Evolutionary conservation across 2,797 vertebrate species (phyloP).

Genomic region (Poeciliopsis presidionis): DNA sequence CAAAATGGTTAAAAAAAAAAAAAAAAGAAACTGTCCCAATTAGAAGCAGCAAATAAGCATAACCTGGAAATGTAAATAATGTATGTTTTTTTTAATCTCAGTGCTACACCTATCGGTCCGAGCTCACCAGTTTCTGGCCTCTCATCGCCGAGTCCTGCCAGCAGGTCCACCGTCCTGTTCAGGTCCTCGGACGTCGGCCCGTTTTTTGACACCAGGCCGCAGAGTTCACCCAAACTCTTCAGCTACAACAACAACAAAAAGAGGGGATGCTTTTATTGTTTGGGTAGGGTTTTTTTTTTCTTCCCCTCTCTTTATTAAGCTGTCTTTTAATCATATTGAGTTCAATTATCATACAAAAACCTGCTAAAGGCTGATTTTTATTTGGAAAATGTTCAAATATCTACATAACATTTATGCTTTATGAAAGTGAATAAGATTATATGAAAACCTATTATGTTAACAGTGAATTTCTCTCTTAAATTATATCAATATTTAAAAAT

Average conservation of each 20-base stretch:
- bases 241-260: conserved; percentile 74
- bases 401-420: not conserved
- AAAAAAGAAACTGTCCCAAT: not conserved
- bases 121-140: conserved; percentile 91
- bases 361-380: not conserved
- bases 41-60: not conserved
- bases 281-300: not conserved
- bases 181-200: conserved; percentile 94
- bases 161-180: conserved; percentile 93
- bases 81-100: not conserved
- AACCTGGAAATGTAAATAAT: not conserved
- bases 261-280: not conserved
- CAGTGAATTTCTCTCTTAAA: not conserved
- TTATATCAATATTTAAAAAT: no score
- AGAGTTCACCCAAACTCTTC: conserved; percentile 92
- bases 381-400: not conserved
- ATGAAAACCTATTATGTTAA: not conserved
- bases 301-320: not conserved
- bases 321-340: not conserved
- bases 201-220: conserved; percentile 91
- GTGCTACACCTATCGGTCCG: not conserved
- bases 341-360: not conserved
- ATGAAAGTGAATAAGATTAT: not conserved
- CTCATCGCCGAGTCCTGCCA: conserved; percentile 94
- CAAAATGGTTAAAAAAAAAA: not conserved